phyloP scores from a whole-genome alignment of 1,140 invertebrate species.

The Caenorhabditis briggsae region DNA sequence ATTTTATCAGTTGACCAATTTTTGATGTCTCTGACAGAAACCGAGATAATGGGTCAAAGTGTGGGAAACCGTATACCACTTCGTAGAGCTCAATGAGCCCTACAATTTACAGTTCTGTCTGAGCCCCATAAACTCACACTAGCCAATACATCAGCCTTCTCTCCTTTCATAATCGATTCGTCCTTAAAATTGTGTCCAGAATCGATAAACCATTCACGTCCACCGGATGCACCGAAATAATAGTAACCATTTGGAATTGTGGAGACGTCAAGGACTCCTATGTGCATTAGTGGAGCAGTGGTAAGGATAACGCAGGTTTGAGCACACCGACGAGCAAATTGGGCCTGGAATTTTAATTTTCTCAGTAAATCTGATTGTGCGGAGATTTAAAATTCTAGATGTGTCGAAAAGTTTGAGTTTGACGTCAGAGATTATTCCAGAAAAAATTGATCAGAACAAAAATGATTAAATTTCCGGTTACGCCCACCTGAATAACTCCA shows the following conservation, averaged over 20 bases:
- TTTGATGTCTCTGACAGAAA: too few relatives aligned
- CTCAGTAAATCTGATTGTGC: neutral
- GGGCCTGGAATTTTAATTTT: constrained; percentile 65
- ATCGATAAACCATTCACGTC: constrained; percentile 77
- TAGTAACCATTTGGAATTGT: constrained; percentile 76
- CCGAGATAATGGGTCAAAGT: too few relatives aligned
- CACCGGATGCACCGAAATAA: constrained; percentile 77
- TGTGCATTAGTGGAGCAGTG: constrained; percentile 76
- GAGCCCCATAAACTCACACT: neutral
- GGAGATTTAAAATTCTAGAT: too few relatives aligned
- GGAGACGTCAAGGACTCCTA: constrained; percentile 73
- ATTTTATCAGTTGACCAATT: too few relatives aligned
- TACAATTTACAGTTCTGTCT: too few relatives aligned
- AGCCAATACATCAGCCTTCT: constrained; percentile 57
- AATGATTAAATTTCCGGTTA: neutral
- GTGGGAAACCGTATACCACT: too few relatives aligned
- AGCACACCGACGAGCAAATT: constrained; percentile 77
- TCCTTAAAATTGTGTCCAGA: constrained; percentile 77
- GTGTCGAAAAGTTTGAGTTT: too few relatives aligned
- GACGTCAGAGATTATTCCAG: neutral
- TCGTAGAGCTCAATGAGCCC: too few relatives aligned
- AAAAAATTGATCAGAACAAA: neutral
- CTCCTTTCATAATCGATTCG: constrained; percentile 74
- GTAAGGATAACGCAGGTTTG: constrained; percentile 77
- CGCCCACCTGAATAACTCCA: constrained; percentile 74